Evolutionary conservation across 2,113 vertebrate genomes (phyloP), one percentile per base, ranked within the genome.

Genomic region (Scartelaos histophorus): DNA sequence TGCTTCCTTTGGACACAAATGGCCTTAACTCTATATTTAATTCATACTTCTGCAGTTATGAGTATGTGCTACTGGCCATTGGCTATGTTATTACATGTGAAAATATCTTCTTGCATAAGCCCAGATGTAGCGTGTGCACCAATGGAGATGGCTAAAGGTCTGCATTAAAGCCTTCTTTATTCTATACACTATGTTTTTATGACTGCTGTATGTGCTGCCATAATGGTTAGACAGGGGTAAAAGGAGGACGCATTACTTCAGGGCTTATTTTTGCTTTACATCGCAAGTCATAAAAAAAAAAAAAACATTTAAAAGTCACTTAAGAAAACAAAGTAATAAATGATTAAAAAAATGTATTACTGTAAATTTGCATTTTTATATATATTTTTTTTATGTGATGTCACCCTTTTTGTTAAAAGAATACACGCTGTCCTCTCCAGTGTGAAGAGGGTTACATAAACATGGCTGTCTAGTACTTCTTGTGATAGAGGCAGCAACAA

Each of bases 231-330:
- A 75, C 69, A 7, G 61, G 66, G 71, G 69, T 86, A 72, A 81
- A 87, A 80, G 22, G 61, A 81, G 66, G 71, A 74, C 73, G 9
- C 6, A 53, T 25, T 46, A 79, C 86, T 72, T 56, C 16, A 73
- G 66, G 79, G 68, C 66, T 47, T 68, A 34, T 43, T 78, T 66
- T 56, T 67, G 25, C 3, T 67, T 34, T 73, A 58, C 77, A 74
- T 35, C 12, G 9, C 67, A 66, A 74, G 22, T 71, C 66, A 73
- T 80, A 74, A 85, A 85, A 81, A 70, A 53, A 70, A 53, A 65
- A 46, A 66, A 22, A 43, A 51, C 47, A 10, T 19, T 24, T 10
- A 43, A 1, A 54, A 54, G 19, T 21, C 11, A 58, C 56, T 72
- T n/a, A 62, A n/a, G 58, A 43, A 62, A 25, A 22, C 13, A 2